A percentile compares a stretch with the other conserved stretches of the same genome.
Evolutionary conservation across 2,797 vertebrate species (phyloP).

Genomic region (Spinus pinus): DNA sequence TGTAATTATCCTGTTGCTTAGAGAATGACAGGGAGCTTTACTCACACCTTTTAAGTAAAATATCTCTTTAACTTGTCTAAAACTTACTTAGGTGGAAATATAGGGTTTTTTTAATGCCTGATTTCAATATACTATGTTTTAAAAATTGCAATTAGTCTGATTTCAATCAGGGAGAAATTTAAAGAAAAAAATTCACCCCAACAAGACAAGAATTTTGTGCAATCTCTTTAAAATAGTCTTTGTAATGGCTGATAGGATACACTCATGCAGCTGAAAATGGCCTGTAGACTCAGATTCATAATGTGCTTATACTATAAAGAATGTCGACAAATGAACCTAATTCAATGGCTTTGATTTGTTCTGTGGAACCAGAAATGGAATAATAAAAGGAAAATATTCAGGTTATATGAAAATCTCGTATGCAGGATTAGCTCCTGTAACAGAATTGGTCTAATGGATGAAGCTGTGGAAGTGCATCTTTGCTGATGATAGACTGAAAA

Average conservation of each 20-base stretch:
- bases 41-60: neutral
- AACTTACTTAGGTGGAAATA: neutral
- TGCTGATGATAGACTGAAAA: neutral
- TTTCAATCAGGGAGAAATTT: neutral
- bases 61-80: neutral
- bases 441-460: neutral
- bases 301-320: neutral
- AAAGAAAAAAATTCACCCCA: neutral
- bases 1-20: neutral
- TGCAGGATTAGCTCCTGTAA: neutral
- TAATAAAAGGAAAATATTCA: neutral
- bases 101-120: neutral
- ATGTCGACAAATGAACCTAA: neutral
- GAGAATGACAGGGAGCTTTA: neutral
- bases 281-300: neutral
- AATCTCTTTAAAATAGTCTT: neutral
- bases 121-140: neutral
- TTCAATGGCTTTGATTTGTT: neutral
- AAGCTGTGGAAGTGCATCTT: neutral
- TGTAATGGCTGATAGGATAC: neutral
- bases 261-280: neutral
- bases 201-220: neutral
- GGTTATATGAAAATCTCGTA: neutral
- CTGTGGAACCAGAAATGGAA: neutral
- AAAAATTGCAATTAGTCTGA: neutral